phyloP scores from a whole-genome alignment of 2,888 invertebrate genomes.

The Subacronicta megacephala region DNA sequence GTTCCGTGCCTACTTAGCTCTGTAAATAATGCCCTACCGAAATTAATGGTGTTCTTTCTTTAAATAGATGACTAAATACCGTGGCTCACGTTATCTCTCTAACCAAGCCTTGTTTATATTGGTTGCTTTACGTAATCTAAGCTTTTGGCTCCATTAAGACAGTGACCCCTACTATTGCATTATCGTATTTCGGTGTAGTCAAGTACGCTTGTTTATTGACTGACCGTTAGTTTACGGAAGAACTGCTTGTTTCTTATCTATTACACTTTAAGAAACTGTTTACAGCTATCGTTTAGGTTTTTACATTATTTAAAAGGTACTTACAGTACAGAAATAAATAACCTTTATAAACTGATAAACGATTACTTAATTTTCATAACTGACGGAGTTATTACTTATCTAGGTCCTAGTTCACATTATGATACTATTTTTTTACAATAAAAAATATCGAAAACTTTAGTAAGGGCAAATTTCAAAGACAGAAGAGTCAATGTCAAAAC shows the following conservation, averaged over 20 bases:
- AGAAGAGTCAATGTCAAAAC: constrained; percentile 69
- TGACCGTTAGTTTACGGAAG: constrained; percentile 15
- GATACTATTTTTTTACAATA: too few relatives aligned
- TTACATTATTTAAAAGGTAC: too few relatives aligned
- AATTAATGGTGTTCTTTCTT: constrained; percentile 87
- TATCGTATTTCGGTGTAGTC: constrained; percentile 43
- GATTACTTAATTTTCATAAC: too few relatives aligned
- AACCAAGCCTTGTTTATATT: constrained; percentile 80
- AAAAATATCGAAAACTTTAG: constrained; percentile 13
- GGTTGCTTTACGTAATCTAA: constrained; percentile 80
- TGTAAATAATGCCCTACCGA: constrained; percentile 85
- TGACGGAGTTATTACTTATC: too few relatives aligned
- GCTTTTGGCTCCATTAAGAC: constrained; percentile 78
- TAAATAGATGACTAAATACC: constrained; percentile 89
- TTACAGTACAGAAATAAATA: too few relatives aligned
- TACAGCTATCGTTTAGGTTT: not conserved
- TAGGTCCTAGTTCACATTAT: too few relatives aligned
- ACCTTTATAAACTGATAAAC: too few relatives aligned
- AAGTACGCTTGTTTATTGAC: constrained; percentile 36
- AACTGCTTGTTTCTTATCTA: constrained; percentile 1
- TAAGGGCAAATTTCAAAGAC: constrained; percentile 49
- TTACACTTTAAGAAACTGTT: not conserved
- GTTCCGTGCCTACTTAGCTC: constrained; percentile 87
- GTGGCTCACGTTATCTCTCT: constrained; percentile 81
- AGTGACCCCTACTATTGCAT: constrained; percentile 64